Base-by-base conservation (phyloP, 2,113 vertebrate species). In the Sapayoa aenigma region DNA sequence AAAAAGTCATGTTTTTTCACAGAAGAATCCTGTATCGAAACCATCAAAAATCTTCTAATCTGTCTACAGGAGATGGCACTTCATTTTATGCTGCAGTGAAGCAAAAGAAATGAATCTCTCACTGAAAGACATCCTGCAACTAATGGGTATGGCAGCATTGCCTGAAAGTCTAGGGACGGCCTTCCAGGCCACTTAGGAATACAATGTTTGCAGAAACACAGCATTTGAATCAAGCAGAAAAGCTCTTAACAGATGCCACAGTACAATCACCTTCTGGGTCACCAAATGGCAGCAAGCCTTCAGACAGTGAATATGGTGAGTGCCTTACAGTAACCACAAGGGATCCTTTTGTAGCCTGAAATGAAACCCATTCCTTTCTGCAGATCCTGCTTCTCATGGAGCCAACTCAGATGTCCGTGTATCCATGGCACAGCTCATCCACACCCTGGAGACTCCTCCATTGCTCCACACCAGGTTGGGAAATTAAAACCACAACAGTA, bases 81-180 rank as follows among this genome's bases (percentile, higher is more conserved):
- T 90, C 56, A 86, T 86, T 93, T 90, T 71, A 66, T 62, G 91
- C 68, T 92, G 75, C 86, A 90, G 27, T 19, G 27, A 46, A 94
- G 80, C 79, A 59, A 22, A 78, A 71, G 55, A 76, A 86, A 83
- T 94, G 14, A 53, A 89, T 74, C 49, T 85, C 33, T n/a, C 25
- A 65, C 1, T 68, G 44, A 53, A 83, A 89, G 31, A 73, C 31
- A 58, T 50, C 65, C 42, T 86, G 55, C 47, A 59, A 53, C 56
- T 68, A 74, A 74, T 30, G 28, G 27, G 28, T 69, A 80, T 20
- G 25, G 60, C 69, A 87, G 47, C 31, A 41, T 3, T 53, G 35
- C 37, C 65, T 81, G 47, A 23, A 33, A 66, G 85, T 39, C 58
- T 55, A 15, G 25, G 37, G 62, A 33, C 60, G 53, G 46, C 63